Percentiles rank a stretch among this genome's conserved stretches.
Conservation (phyloP, 1,140 invertebrate genomes). For the Megathymus violae region DNA sequence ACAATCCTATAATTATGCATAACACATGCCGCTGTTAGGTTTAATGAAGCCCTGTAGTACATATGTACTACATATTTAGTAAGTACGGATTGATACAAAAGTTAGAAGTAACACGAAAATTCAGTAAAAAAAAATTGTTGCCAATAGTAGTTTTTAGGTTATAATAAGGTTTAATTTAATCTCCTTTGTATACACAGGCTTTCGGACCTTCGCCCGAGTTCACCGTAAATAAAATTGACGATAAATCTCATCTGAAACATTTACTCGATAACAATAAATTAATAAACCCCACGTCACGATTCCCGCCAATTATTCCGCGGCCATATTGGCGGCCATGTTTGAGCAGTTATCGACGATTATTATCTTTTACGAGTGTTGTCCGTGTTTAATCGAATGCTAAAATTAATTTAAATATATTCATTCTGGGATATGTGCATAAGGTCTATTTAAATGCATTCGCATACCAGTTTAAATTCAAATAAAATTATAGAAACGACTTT, state of each 20-base stretch:
- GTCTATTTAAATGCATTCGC: slow-evolving; percentile 32
- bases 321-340: slow-evolving; percentile 42
- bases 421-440: slow-evolving; percentile 11
- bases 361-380: slow-evolving; percentile 50
- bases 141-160: no score
- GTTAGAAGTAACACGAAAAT: no score
- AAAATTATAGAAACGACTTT: neutral
- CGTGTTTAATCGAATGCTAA: slow-evolving; percentile 17
- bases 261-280: slow-evolving; percentile 3
- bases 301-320: slow-evolving; percentile 43
- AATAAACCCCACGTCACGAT: slow-evolving; percentile 24
- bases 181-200: no score
- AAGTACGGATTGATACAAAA: no score
- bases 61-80: no score
- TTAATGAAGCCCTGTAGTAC: no score
- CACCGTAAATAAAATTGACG: neutral
- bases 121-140: no score
- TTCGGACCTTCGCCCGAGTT: no score
- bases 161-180: no score
- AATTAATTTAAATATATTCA: neutral
- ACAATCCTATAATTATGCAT: no score
- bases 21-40: no score
- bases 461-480: neutral
- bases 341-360: slow-evolving; percentile 44
- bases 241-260: neutral